These are phyloP conservation scores for Mallotus villosus DNA, from an alignment of 2,797 vertebrate genomes.

Conservation along the genomic window DNA sequence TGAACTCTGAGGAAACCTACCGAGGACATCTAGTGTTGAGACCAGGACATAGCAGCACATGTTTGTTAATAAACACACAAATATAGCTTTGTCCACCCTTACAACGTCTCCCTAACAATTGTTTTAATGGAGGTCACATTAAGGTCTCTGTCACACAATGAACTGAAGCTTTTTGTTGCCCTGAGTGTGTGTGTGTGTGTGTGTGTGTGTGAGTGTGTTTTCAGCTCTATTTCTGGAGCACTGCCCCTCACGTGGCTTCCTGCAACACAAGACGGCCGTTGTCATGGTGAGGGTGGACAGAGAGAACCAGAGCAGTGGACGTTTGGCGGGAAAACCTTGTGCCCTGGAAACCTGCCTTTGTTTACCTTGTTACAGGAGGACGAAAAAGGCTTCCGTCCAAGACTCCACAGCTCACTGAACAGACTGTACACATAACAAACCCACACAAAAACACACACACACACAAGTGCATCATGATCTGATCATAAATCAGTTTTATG, in stretches of 20 bases:
- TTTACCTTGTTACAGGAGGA: background rate
- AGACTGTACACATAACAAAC: background rate
- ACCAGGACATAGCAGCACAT: background rate
- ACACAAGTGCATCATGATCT: background rate
- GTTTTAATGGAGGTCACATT: background rate
- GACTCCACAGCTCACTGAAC: background rate
- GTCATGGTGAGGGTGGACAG: conserved; percentile 1
- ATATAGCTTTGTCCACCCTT: background rate
- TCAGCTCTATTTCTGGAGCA: background rate
- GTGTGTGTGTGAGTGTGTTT: background rate
- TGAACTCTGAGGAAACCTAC: background rate
- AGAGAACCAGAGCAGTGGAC: background rate
- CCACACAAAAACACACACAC: background rate
- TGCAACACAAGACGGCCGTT: background rate
- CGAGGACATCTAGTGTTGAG: background rate
- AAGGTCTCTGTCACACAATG: background rate
- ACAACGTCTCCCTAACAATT: background rate
- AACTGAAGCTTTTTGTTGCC: too few relatives aligned
- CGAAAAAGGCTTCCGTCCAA: background rate
- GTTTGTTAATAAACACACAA: background rate
- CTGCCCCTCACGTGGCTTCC: background rate
- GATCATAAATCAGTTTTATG: background rate
- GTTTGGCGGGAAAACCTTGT: background rate
- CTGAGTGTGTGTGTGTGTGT: background rate
- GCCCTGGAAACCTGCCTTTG: background rate